phyloP scores from a whole-genome alignment of 2,113 vertebrate species.

The Chaetodon trifascialis region DNA sequence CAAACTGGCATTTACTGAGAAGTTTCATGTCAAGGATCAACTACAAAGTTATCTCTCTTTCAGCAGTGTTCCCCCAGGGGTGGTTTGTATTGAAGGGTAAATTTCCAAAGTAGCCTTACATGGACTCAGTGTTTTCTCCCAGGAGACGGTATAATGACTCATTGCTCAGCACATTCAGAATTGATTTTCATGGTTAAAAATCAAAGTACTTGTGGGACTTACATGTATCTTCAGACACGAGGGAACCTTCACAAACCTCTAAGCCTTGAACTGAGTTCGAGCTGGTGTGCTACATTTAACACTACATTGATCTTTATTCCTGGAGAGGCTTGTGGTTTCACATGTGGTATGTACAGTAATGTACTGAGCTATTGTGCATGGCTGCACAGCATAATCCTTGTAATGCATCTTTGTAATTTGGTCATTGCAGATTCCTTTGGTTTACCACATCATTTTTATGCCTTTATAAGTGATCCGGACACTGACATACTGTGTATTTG shows the following conservation, averaged over 20 bases:
- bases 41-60: slow-evolving; percentile 31
- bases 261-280: slow-evolving; percentile 30
- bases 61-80: slow-evolving; percentile 6
- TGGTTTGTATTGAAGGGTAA: slow-evolving; percentile 29
- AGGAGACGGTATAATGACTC: slow-evolving; percentile 52
- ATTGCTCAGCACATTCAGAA: slow-evolving; percentile 51
- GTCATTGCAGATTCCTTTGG: slow-evolving; percentile 14
- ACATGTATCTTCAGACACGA: slow-evolving; percentile 39
- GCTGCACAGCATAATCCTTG: neutral
- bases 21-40: slow-evolving; percentile 22
- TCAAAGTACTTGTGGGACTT: slow-evolving; percentile 42
- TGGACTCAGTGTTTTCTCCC: slow-evolving; percentile 63
- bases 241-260: slow-evolving; percentile 1
- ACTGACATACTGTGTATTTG: neutral
- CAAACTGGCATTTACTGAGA: neutral
- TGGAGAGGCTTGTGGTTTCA: slow-evolving; percentile 22
- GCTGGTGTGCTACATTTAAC: slow-evolving; percentile 4
- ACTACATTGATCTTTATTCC: slow-evolving; percentile 23
- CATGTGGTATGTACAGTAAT: slow-evolving; percentile 12
- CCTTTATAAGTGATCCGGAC: neutral
- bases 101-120: slow-evolving; percentile 72
- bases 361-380: neutral
- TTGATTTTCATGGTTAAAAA: slow-evolving; percentile 57
- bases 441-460: neutral
- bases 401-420: slow-evolving; percentile 5